These are phyloP conservation scores for Myathropa florea DNA, from an alignment of 2,888 invertebrate species.

Conservation along the genomic window DNA sequence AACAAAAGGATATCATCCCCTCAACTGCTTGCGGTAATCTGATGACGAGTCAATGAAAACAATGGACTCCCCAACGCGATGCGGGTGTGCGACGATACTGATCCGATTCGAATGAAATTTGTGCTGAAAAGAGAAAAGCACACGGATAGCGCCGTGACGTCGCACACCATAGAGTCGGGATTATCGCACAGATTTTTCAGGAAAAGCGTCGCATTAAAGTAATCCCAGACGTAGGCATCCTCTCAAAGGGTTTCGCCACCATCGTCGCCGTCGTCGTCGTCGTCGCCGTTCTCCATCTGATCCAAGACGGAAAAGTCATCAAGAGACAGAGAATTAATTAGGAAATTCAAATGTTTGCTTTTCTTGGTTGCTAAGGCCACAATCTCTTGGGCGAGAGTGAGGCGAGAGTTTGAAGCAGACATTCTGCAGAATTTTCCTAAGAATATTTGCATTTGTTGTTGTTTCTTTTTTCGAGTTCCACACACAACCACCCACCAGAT, in stretches of 20 bases:
- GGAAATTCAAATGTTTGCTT: slow-evolving; percentile 24
- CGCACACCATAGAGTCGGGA: not conserved
- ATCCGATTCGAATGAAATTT: not conserved
- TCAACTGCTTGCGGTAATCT: not conserved
- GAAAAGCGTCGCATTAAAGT: not conserved
- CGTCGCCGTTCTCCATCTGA: not conserved
- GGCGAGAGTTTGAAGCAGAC: not conserved
- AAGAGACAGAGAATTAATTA: slow-evolving; percentile 15
- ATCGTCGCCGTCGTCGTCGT: not conserved
- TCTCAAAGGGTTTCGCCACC: not conserved
- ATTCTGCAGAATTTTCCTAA: not conserved
- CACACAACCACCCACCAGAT: too few relatives aligned
- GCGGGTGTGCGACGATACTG: not conserved
- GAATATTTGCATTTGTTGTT: not conserved
- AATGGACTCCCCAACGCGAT: not conserved
- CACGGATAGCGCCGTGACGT: not conserved
- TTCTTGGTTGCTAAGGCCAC: slow-evolving; percentile 1
- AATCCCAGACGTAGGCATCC: not conserved
- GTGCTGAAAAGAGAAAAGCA: not conserved
- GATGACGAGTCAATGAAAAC: not conserved
- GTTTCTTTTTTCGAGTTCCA: not conserved
- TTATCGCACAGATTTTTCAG: not conserved
- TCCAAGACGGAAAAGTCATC: not conserved
- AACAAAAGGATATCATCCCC: not conserved
- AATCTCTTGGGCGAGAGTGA: not conserved